Conservation (phyloP, 2,113 vertebrate genomes). For the Apteryx owenii region DNA sequence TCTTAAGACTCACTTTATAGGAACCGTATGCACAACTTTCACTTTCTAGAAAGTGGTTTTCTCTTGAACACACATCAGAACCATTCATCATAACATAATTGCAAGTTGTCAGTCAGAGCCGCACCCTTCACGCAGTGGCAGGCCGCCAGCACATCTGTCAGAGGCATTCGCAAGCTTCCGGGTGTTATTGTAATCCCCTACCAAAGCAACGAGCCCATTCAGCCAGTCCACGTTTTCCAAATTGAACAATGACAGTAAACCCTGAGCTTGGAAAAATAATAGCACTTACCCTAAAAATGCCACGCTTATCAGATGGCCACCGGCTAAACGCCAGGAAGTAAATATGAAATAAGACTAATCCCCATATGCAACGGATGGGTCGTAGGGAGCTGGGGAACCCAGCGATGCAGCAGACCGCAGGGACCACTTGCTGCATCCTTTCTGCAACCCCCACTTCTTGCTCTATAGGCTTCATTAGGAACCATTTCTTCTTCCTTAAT, state of each 20-base stretch:
- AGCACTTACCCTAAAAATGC: conserved; percentile 49
- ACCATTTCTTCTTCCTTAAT: neutral
- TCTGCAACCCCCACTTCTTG: neutral
- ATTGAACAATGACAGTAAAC: conserved; percentile 77
- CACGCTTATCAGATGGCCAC: conserved; percentile 54
- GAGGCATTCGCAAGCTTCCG: conserved; percentile 84
- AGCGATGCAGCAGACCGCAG: neutral
- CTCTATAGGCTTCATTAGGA: neutral
- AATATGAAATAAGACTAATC: neutral
- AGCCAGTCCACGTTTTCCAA: conserved; percentile 81
- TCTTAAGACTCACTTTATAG: conserved; percentile 78
- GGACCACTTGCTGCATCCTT: neutral
- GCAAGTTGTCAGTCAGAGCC: conserved; percentile 84
- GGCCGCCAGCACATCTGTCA: conserved; percentile 88
- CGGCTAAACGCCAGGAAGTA: conserved; percentile 2
- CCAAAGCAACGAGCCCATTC: conserved; percentile 81
- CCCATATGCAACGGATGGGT: neutral
- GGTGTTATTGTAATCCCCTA: conserved; percentile 87
- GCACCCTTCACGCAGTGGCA: conserved; percentile 83
- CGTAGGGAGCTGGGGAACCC: neutral
- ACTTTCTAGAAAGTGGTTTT: conserved; percentile 87
- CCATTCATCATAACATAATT: conserved; percentile 83
- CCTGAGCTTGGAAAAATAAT: conserved; percentile 70
- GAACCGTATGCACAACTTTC: conserved; percentile 82
- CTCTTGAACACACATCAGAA: conserved; percentile 85